Base-by-base conservation (phyloP, 23 tunicate genomes). In the Aplidium turbinatum region DNA sequence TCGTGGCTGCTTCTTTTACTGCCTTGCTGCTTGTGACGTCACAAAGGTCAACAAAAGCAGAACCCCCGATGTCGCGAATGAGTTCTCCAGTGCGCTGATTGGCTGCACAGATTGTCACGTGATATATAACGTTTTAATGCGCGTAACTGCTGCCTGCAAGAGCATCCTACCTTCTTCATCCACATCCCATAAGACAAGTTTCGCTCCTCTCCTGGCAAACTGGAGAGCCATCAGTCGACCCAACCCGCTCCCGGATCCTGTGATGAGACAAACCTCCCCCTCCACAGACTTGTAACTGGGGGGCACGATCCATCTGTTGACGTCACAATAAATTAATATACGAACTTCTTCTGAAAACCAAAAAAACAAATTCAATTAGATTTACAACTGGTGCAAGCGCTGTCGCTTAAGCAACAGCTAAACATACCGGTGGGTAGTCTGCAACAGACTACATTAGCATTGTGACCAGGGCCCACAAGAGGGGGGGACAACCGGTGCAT, bases 171-270 rank as follows among this genome's bases (percentile, higher is more conserved):
- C 97, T 63, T 71, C 38, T 24, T 71, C 64, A 63, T 90, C 76
- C 27, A 90, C 45, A 38, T 90, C 97, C 97, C 97, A 90, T n/a
- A 83, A 33, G 2, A 83, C 90, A 31, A 90, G 23, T 24, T 30
- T 73, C 1, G 89, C 85, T 39, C 69, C 75, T 23, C 85, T 47
- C 29, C 64, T 64, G 2, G 97, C 87, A 33, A 90, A 83, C 46
- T 90, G 82, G 64, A 78, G 20, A n/a, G 97, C 89, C 77, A 90
- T 70, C 76, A 90, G 56, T 18, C 89, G 68, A 19, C 97, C 97
- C 40, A 90, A 82, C 0, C 97, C 97, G 47, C 65, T 90, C 42
- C 91, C 97, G 4, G 81, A 85, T 11, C 97, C 97, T 1, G 97
- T 90, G 16, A 90, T 73, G 3, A 90, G 72, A 63, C 89, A 82